phyloP scores from a whole-genome alignment of 2,797 vertebrate genomes.

The Syngnathus rostellatus region DNA sequence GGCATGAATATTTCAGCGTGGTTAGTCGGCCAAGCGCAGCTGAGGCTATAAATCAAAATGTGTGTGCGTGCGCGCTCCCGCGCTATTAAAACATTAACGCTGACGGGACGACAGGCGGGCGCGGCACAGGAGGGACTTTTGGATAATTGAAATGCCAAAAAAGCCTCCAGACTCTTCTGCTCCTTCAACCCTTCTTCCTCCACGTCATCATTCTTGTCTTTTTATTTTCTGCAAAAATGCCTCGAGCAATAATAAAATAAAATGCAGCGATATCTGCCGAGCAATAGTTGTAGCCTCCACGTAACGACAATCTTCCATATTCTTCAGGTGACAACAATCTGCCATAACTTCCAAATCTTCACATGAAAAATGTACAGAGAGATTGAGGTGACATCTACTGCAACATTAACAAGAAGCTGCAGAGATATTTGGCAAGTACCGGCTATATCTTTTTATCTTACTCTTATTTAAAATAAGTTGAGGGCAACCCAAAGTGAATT shows the following conservation, averaged over 20 bases:
- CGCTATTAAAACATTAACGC: constrained; percentile 53
- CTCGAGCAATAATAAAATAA: too few species aligned
- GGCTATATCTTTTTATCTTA: not conserved
- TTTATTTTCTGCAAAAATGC: too few species aligned
- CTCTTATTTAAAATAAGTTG: too few species aligned
- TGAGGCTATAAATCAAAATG: constrained; percentile 39
- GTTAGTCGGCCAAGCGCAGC: constrained; percentile 35
- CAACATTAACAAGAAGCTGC: not conserved
- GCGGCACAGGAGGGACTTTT: constrained; percentile 30
- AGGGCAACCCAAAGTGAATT: not conserved
- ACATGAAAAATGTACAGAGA: too few species aligned
- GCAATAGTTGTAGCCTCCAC: too few species aligned
- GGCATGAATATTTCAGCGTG: constrained; percentile 43
- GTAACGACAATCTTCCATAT: too few species aligned
- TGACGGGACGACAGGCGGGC: constrained; percentile 39
- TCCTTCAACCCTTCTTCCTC: constrained; percentile 16
- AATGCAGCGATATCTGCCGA: too few species aligned
- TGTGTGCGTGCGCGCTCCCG: constrained; percentile 13
- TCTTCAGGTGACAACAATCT: too few species aligned
- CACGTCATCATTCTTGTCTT: too few species aligned
- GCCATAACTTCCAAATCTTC: too few species aligned
- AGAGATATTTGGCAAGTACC: not conserved
- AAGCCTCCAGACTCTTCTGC: constrained; percentile 42
- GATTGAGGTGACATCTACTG: not conserved
- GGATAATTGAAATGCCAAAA: constrained; percentile 55